Percentiles rank a stretch among this genome's conserved stretches.
Conservation (phyloP, 2,797 vertebrate species). For the Acipenser ruthenus region DNA sequence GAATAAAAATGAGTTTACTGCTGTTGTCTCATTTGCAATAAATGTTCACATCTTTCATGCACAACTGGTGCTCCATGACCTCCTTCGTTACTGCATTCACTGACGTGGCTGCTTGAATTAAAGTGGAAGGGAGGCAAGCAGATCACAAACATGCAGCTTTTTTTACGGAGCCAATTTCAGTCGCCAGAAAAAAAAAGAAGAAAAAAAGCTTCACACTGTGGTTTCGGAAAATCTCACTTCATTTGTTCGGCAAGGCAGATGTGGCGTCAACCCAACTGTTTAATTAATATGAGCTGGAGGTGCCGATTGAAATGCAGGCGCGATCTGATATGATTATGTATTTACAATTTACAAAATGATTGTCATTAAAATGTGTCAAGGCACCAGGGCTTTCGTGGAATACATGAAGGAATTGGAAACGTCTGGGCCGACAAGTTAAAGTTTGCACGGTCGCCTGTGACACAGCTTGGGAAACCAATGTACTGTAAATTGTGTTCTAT, state of each 20-base stretch:
- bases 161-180: slow-evolving; percentile 44
- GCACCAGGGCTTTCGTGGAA: slow-evolving; percentile 32
- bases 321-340: slow-evolving; percentile 55
- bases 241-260: slow-evolving; percentile 53
- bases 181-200: slow-evolving; percentile 45
- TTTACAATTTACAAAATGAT: slow-evolving; percentile 59
- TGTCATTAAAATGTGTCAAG: slow-evolving; percentile 64
- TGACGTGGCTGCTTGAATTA: slow-evolving; percentile 45
- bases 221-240: slow-evolving; percentile 65
- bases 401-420: slow-evolving; percentile 50
- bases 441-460: slow-evolving; percentile 52
- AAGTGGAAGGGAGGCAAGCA: slow-evolving; percentile 55
- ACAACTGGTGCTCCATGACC: slow-evolving; percentile 82
- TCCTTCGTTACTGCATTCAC: slow-evolving; percentile 64
- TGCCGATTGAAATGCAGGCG: slow-evolving; percentile 57
- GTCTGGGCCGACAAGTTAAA: slow-evolving; percentile 48
- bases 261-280: slow-evolving; percentile 53
- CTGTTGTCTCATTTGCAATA: slow-evolving; percentile 97
- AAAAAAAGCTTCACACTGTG: slow-evolving; percentile 49
- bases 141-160: slow-evolving; percentile 63
- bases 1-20: slow-evolving; percentile 98
- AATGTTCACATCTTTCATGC: slow-evolving; percentile 93
- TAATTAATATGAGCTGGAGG: slow-evolving; percentile 68
- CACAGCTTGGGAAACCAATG: slow-evolving; percentile 49
- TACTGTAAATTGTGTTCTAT: no score